phyloP scores from a whole-genome alignment of 2,888 invertebrate genomes.

The Palloptera scutellata region DNA sequence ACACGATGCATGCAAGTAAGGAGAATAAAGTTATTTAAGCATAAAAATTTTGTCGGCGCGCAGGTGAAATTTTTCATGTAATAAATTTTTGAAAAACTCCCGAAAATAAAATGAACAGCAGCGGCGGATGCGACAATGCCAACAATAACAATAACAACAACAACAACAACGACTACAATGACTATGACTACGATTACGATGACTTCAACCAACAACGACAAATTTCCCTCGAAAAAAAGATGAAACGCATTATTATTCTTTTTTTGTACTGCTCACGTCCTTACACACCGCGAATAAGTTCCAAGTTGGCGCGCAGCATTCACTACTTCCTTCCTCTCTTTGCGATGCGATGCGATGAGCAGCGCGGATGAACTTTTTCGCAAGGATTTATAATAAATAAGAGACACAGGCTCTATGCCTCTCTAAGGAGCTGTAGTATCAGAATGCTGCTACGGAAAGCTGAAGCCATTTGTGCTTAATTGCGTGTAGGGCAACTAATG shows the following conservation, averaged over 20 bases:
- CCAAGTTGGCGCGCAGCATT: constrained; percentile 6
- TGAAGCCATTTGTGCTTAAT: constrained; percentile 62
- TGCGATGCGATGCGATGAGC: neutral
- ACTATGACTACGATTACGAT: constrained; percentile 21
- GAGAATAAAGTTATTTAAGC: constrained; percentile 45
- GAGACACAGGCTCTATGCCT: neutral
- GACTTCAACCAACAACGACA: constrained; percentile 27
- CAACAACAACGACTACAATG: constrained; percentile 3
- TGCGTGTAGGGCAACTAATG: constrained; percentile 62
- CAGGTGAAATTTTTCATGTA: constrained; percentile 50
- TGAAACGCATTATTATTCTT: constrained; percentile 8
- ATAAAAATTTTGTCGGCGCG: constrained; percentile 41
- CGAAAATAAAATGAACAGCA: constrained; percentile 32
- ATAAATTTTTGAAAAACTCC: constrained; percentile 48
- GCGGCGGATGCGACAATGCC: constrained; percentile 21
- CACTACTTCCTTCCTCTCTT: neutral
- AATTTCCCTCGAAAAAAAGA: constrained; percentile 23
- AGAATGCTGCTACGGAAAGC: constrained; percentile 18
- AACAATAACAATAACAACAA: constrained; percentile 1
- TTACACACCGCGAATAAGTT: constrained; percentile 10
- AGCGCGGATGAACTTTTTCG: constrained; percentile 45
- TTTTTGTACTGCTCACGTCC: neutral
- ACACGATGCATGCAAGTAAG: too few species aligned
- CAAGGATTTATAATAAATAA: constrained; percentile 46
- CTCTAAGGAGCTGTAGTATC: neutral